Evolutionary conservation across 2,888 invertebrate species (phyloP).

Genomic region (Cordilura impudica): DNA sequence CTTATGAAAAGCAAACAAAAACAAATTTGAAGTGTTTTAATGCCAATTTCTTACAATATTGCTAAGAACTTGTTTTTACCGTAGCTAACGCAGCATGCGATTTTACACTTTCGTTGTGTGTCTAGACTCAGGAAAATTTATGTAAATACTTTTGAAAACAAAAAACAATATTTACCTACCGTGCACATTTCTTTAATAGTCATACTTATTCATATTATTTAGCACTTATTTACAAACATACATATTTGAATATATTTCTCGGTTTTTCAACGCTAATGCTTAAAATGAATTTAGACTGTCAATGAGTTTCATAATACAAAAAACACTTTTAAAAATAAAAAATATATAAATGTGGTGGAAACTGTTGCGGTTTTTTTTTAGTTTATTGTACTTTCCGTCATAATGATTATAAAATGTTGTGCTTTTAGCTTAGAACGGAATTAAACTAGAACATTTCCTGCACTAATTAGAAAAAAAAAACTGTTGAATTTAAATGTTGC

Average conservation of each 20-base stretch:
- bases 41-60: slow-evolving; percentile 25
- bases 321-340: neutral
- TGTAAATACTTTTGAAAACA: neutral
- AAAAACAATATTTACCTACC: too few relatives aligned
- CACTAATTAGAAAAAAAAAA: too few relatives aligned
- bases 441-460: too few relatives aligned
- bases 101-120: slow-evolving; percentile 22
- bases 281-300: slow-evolving; percentile 42
- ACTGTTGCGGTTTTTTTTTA: too few relatives aligned
- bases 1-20: neutral
- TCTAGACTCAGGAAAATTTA: slow-evolving; percentile 45
- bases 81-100: slow-evolving; percentile 34
- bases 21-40: slow-evolving; percentile 34
- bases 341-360: neutral
- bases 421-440: too few relatives aligned
- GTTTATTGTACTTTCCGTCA: too few relatives aligned
- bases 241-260: neutral
- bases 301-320: slow-evolving; percentile 41
- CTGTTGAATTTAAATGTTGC: too few relatives aligned
- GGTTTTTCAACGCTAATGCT: slow-evolving; percentile 18
- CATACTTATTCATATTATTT: too few relatives aligned
- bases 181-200: neutral
- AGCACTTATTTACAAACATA: neutral
- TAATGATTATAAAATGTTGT: too few relatives aligned
- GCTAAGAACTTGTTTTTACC: neutral